Conservation (phyloP, 2,797 vertebrate species). For the Cygnus olor region DNA sequence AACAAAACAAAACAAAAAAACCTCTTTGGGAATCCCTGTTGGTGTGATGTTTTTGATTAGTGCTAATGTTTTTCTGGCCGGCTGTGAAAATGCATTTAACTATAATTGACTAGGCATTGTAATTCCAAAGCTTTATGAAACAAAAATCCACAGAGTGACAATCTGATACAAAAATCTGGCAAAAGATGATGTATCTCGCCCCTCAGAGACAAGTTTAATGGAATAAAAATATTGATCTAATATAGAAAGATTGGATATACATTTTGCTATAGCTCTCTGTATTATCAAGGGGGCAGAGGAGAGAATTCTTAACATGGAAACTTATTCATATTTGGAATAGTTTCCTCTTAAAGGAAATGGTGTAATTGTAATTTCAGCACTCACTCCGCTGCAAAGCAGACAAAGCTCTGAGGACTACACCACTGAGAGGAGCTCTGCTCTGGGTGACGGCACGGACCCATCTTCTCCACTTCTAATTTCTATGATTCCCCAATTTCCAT, state of each 20-base stretch:
- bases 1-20: constrained; percentile 36
- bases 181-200: constrained; percentile 52
- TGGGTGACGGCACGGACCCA: neutral
- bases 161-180: constrained; percentile 66
- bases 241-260: constrained; percentile 66
- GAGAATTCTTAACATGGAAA: constrained; percentile 48
- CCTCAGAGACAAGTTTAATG: constrained; percentile 61
- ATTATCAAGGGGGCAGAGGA: constrained; percentile 30
- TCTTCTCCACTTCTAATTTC: neutral
- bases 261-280: constrained; percentile 35
- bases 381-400: constrained; percentile 9
- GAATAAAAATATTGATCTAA: constrained; percentile 74
- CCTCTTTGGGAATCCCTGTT: constrained; percentile 57
- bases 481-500: neutral
- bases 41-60: constrained; percentile 76
- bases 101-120: constrained; percentile 81
- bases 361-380: constrained; percentile 36
- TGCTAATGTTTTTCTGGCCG: constrained; percentile 80
- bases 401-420: neutral
- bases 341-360: constrained; percentile 56
- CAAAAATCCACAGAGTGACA: constrained; percentile 65
- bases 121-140: constrained; percentile 78
- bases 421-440: neutral
- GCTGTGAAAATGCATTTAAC: constrained; percentile 84
- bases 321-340: constrained; percentile 51